Conservation (phyloP, 2,797 vertebrate species). For the Enteromius treurensis region DNA sequence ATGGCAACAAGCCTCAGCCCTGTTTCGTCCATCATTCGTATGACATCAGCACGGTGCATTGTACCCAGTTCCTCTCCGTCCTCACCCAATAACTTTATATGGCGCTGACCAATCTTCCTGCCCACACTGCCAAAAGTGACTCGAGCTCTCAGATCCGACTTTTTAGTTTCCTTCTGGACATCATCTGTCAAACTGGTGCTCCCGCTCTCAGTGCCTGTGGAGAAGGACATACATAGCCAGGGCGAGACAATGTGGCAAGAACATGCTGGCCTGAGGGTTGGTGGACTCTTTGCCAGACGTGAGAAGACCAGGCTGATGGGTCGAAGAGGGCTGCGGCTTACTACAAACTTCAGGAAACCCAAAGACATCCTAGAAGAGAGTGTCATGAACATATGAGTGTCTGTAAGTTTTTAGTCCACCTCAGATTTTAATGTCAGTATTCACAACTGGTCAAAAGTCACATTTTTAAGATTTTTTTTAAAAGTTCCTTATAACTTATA, state of each 20-base stretch:
- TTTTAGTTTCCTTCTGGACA: slow-evolving; percentile 61
- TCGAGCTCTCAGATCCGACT: slow-evolving; percentile 56
- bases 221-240: slow-evolving; percentile 62
- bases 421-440: not conserved
- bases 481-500: not conserved
- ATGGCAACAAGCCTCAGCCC: slow-evolving; percentile 83
- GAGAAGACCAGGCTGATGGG: slow-evolving; percentile 42
- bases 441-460: not conserved
- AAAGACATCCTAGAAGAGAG: slow-evolving; percentile 79
- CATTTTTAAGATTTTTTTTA: not conserved
- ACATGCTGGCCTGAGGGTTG: not conserved
- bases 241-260: slow-evolving; percentile 30
- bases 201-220: slow-evolving; percentile 60
- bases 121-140: slow-evolving; percentile 77
- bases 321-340: slow-evolving; percentile 58
- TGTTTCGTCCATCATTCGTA: slow-evolving; percentile 82
- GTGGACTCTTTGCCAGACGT: slow-evolving; percentile 33
- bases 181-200: not conserved
- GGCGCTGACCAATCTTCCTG: slow-evolving; percentile 81
- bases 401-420: too few species aligned
- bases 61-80: slow-evolving; percentile 82
- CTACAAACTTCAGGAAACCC: slow-evolving; percentile 74
- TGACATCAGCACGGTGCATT: slow-evolving; percentile 83
- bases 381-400: not conserved
- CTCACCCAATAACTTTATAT: slow-evolving; percentile 81